Base-by-base conservation (phyloP, 2,888 invertebrate species). In the Lasioglossum morio region DNA sequence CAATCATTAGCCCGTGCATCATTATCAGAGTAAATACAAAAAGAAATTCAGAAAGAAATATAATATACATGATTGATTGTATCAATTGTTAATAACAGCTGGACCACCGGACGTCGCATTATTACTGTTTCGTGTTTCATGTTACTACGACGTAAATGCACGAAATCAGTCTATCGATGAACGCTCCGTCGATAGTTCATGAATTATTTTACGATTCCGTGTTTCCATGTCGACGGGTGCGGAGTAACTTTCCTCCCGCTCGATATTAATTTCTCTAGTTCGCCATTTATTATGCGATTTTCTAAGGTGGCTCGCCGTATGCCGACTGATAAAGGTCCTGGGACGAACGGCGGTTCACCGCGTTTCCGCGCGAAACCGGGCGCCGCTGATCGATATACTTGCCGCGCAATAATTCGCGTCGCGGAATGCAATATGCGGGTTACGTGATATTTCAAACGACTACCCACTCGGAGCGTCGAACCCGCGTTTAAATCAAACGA, bases 371-470 rank as follows among this genome's bases (percentile, higher is more conserved):
- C 48, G n/a, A 48, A 30, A 23, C 82, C 7, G 30, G 48, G 82
- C 72, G 63, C 46, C 73, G 16, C 66, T 66, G 77, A 84, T 82
- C 84, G 82, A 77, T 74, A 77, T 57, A 74, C 77, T 73, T 76
- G 77, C 14, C 46, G 72, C 72, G 19, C 78, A 83, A 83, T 83
- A 79, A 85, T 85, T 85, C 79, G 72, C 75, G 19, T 69, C 72
- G 66, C 79, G 79, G 78, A 37, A 79, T 75, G 63, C 75, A 72
- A 75, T 75, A 60, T 66, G 76, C 84, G 79, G 79, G 83, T 85
- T 85, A 85, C 85, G 85, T 83, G 83, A 85, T 80, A 80, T 84
- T 84, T 77, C 84, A 77, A 76, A 53, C 76, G 79, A 60, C 85
- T 69, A 79, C 84, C 84, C 60, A 79, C 73, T 72, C 60, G 76